A percentile compares a stretch with the other conserved stretches of the same genome.
Evolutionary conservation across 2,113 vertebrate species (phyloP).

Genomic region (Pedionomus torquatus): DNA sequence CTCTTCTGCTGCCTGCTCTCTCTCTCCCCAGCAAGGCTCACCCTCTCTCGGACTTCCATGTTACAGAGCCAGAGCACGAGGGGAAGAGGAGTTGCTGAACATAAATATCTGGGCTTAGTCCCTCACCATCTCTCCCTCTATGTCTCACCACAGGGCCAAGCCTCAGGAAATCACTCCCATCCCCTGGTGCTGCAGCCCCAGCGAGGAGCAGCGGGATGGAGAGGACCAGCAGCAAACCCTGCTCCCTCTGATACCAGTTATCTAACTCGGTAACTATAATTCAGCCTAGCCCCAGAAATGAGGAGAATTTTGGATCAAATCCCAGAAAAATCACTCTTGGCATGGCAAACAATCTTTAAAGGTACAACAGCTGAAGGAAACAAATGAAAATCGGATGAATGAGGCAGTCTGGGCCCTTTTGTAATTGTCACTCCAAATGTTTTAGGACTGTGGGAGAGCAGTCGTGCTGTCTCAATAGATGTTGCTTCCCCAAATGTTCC

Average conservation of each 20-base stretch:
- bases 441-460: not conserved
- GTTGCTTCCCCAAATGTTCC: not conserved
- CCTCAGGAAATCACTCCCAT: not conserved
- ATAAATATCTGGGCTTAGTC: not conserved
- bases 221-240: not conserved
- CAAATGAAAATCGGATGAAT: not conserved
- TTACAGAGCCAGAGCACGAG: fast-evolving
- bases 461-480: not conserved
- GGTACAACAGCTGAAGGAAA: not conserved
- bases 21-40: not conserved
- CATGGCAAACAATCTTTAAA: not conserved
- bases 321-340: slow-evolving; percentile 11
- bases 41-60: not conserved
- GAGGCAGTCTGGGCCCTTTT: not conserved
- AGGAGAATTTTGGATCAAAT: not conserved
- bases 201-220: not conserved
- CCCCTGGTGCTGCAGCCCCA: not conserved
- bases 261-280: not conserved
- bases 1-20: not conserved
- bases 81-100: not conserved
- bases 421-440: not conserved
- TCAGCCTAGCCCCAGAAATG: not conserved
- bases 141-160: not conserved
- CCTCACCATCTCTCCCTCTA: fast-evolving
- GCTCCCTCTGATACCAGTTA: not conserved